These are phyloP conservation scores for Agonopterix alstromeriana DNA, from an alignment of 2,888 invertebrate species.

Conservation along the genomic window DNA sequence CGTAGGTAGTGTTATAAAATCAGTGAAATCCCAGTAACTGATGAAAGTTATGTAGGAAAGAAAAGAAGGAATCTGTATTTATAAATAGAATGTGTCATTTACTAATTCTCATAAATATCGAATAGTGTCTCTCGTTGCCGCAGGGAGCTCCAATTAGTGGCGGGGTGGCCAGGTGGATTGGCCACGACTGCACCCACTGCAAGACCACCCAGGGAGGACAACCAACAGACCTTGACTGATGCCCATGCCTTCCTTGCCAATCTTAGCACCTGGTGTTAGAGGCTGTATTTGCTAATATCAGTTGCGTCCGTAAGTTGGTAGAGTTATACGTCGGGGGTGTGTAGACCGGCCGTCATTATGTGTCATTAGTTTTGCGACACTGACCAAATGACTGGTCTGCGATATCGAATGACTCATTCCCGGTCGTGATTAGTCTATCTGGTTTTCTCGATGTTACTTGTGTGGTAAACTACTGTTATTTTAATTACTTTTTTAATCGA, in stretches of 20 bases:
- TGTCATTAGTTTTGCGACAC: slow-evolving; percentile 77
- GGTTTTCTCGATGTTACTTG: slow-evolving; percentile 21
- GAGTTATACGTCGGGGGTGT: slow-evolving; percentile 45
- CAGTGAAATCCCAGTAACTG: too few relatives aligned
- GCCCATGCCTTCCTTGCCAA: slow-evolving; percentile 16
- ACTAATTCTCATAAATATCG: slow-evolving; percentile 12
- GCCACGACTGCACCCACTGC: slow-evolving; percentile 45
- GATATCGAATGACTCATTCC: slow-evolving; percentile 73
- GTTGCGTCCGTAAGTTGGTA: slow-evolving; percentile 20
- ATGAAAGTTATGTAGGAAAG: too few relatives aligned
- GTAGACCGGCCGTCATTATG: slow-evolving; percentile 67
- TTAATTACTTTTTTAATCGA: neutral
- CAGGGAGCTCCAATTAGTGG: slow-evolving; percentile 51
- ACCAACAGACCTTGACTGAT: slow-evolving; percentile 66
- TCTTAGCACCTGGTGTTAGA: slow-evolving; percentile 28
- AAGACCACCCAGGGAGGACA: slow-evolving; percentile 57
- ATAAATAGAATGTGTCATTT: too few relatives aligned
- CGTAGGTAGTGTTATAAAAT: too few relatives aligned
- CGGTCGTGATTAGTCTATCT: slow-evolving; percentile 60
- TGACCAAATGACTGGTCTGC: slow-evolving; percentile 74
- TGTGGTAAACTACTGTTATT: neutral
- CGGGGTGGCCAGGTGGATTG: slow-evolving; percentile 58
- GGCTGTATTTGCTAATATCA: slow-evolving; percentile 26
- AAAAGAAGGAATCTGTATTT: too few relatives aligned
- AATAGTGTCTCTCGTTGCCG: slow-evolving; percentile 30